A percentile compares a stretch with the other conserved stretches of the same genome.
These are phyloP conservation scores for Pseudolycoriella hygida DNA, from an alignment of 2,888 invertebrate species.

Conservation along the genomic window DNA sequence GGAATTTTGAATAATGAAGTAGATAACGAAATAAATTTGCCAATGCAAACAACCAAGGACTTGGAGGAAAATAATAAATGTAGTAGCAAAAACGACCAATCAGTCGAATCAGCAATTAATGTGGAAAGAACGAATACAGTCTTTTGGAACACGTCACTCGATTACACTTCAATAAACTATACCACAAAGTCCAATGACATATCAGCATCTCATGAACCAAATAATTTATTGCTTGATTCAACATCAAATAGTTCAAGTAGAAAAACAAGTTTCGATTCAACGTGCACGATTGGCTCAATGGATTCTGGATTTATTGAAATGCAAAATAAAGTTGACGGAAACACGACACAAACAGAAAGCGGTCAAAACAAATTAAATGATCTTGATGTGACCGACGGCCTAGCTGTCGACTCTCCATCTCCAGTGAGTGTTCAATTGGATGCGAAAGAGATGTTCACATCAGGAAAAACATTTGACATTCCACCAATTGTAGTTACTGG, in stretches of 20 bases:
- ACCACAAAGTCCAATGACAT: not conserved
- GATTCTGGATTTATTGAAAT: conserved; percentile 31
- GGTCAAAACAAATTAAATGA: not conserved
- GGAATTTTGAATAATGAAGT: not conserved
- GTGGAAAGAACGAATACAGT: not conserved
- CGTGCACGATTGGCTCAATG: conserved; percentile 29
- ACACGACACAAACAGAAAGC: not conserved
- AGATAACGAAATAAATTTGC: not conserved
- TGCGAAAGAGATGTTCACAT: too few relatives aligned
- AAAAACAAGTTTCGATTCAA: conserved; percentile 29
- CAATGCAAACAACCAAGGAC: not conserved
- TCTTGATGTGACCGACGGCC: not conserved
- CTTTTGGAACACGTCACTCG: not conserved
- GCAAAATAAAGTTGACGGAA: conserved; percentile 15
- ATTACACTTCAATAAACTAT: not conserved
- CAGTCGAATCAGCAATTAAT: not conserved
- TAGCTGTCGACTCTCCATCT: not conserved
- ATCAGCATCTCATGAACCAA: not conserved
- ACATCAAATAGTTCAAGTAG: conserved; percentile 21
- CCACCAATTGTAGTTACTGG: not conserved
- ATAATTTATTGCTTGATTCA: not conserved
- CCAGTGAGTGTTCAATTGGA: too few relatives aligned
- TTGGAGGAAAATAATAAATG: not conserved
- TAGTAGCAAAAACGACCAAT: not conserved
- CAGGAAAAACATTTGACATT: not conserved